These are phyloP conservation scores for Scopus umbretta DNA, from an alignment of 2,113 vertebrate species.

Conservation along the genomic window DNA sequence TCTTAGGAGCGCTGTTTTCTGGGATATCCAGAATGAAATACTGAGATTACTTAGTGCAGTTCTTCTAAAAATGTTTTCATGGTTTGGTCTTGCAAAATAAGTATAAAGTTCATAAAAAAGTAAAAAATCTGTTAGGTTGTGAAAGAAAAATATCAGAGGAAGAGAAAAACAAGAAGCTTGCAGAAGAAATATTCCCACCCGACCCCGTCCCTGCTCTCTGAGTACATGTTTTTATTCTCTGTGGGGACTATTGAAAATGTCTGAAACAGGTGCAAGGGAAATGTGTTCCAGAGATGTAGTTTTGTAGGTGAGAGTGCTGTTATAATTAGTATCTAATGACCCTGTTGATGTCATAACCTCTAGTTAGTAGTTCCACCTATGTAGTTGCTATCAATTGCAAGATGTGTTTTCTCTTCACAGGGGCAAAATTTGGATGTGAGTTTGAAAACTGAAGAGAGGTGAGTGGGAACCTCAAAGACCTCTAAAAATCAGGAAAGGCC, in stretches of 20 bases:
- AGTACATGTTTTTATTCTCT: background rate
- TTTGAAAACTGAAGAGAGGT: conserved; percentile 72
- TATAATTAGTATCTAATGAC: background rate
- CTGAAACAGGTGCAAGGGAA: background rate
- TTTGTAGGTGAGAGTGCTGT: background rate
- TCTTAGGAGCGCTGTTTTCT: background rate
- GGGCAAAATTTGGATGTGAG: conserved; percentile 56
- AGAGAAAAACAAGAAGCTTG: background rate
- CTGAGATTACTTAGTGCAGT: background rate
- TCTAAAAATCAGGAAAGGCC: background rate
- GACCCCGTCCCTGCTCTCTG: background rate
- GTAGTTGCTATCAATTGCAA: background rate
- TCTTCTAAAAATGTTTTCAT: background rate
- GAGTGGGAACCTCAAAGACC: background rate
- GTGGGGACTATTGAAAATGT: background rate
- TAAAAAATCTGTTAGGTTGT: background rate
- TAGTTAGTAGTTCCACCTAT: background rate
- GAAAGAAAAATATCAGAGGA: background rate
- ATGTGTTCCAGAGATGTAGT: background rate
- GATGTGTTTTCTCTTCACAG: conserved; percentile 47
- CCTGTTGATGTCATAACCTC: background rate
- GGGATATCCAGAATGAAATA: background rate
- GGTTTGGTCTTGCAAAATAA: background rate
- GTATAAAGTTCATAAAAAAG: background rate
- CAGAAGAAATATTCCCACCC: background rate